Base-by-base conservation (phyloP, 2,888 invertebrate genomes). In the Phortica okadai region DNA sequence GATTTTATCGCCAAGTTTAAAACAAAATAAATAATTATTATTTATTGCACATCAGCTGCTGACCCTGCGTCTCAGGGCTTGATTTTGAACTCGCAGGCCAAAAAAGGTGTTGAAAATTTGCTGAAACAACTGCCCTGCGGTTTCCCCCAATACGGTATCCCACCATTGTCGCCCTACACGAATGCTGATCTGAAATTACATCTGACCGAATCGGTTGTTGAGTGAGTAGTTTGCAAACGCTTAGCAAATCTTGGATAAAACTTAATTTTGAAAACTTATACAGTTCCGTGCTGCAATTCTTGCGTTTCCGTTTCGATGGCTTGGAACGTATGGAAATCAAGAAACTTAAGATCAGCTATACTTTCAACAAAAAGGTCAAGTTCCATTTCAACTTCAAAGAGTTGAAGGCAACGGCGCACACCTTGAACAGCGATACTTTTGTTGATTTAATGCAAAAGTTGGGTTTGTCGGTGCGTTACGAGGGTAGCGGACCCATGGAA, bases 261-360 rank as follows among this genome's bases (percentile, higher is more conserved):
- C 11, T 33, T 72, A 25, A n/a, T n/a, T 41, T 64, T 8, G 21
- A 5, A 8, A n/a, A 41, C 50, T 42, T 6, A 11, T 58, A 14
- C 7, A 89, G 90, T 2, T 25, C 85, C 2, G 7, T 87, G 41
- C 1, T 83, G 8, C 82, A 90, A 77, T 81, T 90, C 25, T 67
- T 88, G 25, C 89, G 88, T 42, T 89, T 91, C 79, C 89, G 89
- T 11, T 84, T 90, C 21, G 90, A 91, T 78, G 91, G 91, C 11
- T 76, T 91, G 64, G 85, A 91, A 3, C 44, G 77, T 0, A 81
- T 90, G 84, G 73, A 85, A 59, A 82, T 90, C 58, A 88, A 87
- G 44, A 83, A 90, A 78, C 67, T 90, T 6, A 86, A 88, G 76
- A 79, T 91, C 58, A 88, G 84, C 79, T 90, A 88, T 45, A 84